These are phyloP conservation scores for Sarcophaga bullata DNA, from an alignment of 1,140 invertebrate genomes.

Conservation along the genomic window DNA sequence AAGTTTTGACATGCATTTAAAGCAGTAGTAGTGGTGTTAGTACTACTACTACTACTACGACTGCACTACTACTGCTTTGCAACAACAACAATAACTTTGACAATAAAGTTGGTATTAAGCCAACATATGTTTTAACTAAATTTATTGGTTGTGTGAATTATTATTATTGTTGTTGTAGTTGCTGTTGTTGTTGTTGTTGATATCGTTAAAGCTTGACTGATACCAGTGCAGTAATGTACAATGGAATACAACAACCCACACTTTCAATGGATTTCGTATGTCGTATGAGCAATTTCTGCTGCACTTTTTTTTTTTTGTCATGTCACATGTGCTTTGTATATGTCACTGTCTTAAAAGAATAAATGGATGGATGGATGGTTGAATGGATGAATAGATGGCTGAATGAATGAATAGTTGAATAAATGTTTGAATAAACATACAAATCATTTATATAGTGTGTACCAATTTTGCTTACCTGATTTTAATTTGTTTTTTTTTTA, in stretches of 20 bases:
- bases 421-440: no score
- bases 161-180: background rate
- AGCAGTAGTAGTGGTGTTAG: background rate
- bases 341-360: background rate
- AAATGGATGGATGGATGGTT: background rate
- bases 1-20: no score
- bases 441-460: no score
- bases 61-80: background rate
- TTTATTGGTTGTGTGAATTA: no score
- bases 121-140: constrained; percentile 1
- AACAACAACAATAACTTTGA: no score
- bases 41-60: background rate
- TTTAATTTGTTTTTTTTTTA: constrained; percentile 43
- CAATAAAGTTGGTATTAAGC: background rate
- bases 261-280: background rate
- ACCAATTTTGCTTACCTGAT: no score
- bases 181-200: background rate
- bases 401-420: background rate
- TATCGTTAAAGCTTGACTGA: background rate
- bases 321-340: background rate
- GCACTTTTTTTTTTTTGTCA: background rate
- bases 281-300: background rate
- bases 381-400: background rate
- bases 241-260: background rate
- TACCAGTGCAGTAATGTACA: no score